Evolutionary conservation across 2,797 vertebrate genomes (phyloP), one percentile per base, ranked within the genome.

Genomic region (Staurois parvus): DNA sequence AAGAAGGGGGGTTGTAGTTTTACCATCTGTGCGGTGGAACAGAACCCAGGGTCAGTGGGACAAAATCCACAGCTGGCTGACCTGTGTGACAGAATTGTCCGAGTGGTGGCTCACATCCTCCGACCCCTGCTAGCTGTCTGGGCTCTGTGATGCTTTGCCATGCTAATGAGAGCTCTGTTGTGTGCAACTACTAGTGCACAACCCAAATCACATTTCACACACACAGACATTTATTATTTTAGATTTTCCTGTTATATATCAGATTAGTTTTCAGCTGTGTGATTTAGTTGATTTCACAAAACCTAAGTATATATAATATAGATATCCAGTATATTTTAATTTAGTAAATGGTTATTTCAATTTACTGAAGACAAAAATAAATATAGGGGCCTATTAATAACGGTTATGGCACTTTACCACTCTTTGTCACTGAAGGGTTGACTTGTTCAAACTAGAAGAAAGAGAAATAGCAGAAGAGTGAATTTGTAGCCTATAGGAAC

Each of bases 1-100:
- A 8, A 40, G 37, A 30, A 13, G 79, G 74, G 79, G 77, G 72
- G 11, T 34, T 76, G 75, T 56, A 42, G 80, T 76, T 87, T 34
- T 7, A 42, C 85, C 85, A 87, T 87, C 85, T 87, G 85, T 79
- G 70, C 85, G 83, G 40, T 87, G 80, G 80, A 83, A 79, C 45
- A 79, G 48, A 73, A 40, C 85, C 62, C 32, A 15, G 79, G 85
- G 85, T 83, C 85, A 87, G 75, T 72, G 78, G 81, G 75, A 77
- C 75, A 72, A 28, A 79, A 52, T 78, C 85, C 81, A 78, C 85
- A 87, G 85, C 85, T 87, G 85, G 85, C 75, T 81, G 85, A 79
- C 85, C 85, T 83, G 45, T 79, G 56, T 79, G 85, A 87, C 81
- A 83, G 80, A 68, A 62, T 56, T 45, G 85, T 86, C 85, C 83